These are phyloP conservation scores for Periophthalmus magnuspinnatus DNA, from an alignment of 2,797 vertebrate species.

Conservation along the genomic window DNA sequence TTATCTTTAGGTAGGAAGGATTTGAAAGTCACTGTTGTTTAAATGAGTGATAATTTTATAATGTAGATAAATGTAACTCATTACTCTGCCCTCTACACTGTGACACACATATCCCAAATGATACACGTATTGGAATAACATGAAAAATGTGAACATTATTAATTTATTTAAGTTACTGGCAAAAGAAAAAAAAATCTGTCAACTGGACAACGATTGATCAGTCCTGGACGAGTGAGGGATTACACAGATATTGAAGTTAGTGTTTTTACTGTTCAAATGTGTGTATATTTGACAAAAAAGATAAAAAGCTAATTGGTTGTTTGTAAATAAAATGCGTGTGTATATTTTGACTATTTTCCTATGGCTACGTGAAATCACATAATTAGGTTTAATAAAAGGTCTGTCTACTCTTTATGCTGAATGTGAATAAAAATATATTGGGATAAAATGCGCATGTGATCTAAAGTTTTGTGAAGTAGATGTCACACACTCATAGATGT, in stretches of 20 bases:
- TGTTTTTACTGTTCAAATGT: background rate
- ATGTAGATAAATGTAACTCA: background rate
- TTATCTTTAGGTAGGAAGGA: background rate
- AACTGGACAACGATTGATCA: no score
- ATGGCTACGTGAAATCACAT: background rate
- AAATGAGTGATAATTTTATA: background rate
- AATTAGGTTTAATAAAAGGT: background rate
- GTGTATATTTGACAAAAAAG: background rate
- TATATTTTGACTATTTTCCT: background rate
- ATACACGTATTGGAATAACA: background rate
- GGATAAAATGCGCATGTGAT: background rate
- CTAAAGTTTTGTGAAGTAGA: background rate
- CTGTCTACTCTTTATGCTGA: background rate
- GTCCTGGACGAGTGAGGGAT: no score
- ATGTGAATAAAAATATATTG: background rate
- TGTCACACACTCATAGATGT: no score
- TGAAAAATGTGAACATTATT: background rate
- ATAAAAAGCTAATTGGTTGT: background rate
- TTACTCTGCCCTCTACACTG: background rate
- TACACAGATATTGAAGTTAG: no score
- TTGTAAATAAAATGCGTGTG: constrained; percentile 28
- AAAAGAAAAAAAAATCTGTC: no score
- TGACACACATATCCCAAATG: background rate
- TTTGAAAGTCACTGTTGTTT: background rate
- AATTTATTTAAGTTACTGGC: background rate